phyloP scores from a whole-genome alignment of 2,888 invertebrate genomes.

The Tenthredo notha region DNA sequence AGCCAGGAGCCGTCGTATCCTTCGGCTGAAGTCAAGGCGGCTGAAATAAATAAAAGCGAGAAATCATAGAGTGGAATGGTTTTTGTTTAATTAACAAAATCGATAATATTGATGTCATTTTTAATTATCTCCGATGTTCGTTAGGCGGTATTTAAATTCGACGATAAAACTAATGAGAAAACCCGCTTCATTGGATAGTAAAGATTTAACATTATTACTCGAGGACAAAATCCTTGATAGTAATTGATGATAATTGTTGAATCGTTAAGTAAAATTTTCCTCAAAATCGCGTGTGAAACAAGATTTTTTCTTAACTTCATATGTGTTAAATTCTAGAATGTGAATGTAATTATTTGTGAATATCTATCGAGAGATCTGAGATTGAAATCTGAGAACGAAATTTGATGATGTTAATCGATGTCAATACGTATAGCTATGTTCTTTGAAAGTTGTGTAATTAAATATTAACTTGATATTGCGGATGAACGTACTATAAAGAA shows the following conservation, averaged over 20 bases:
- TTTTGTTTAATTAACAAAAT: background rate
- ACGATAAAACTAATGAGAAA: background rate
- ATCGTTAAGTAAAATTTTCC: background rate
- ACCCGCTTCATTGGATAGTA: background rate
- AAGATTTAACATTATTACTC: background rate
- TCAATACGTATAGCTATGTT: background rate
- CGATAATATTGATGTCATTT: background rate
- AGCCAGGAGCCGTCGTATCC: slow-evolving; percentile 28
- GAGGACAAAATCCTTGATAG: background rate
- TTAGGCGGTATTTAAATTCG: background rate
- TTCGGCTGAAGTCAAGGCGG: background rate
- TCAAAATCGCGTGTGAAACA: background rate
- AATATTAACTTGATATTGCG: slow-evolving; percentile 32
- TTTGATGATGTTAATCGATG: background rate
- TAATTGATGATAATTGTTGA: background rate
- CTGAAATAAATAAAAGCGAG: background rate
- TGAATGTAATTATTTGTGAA: background rate
- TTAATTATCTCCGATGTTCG: background rate
- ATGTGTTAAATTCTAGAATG: background rate
- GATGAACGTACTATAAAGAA: slow-evolving; percentile 43
- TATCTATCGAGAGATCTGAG: background rate
- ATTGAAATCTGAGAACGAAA: background rate
- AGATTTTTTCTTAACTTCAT: too few species aligned
- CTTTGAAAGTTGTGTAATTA: background rate
- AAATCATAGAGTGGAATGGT: background rate